A percentile compares a stretch with the other conserved stretches of the same genome.
These are phyloP conservation scores for Chlorodrepanis virens DNA, from an alignment of 2,113 vertebrate species.

Conservation along the genomic window DNA sequence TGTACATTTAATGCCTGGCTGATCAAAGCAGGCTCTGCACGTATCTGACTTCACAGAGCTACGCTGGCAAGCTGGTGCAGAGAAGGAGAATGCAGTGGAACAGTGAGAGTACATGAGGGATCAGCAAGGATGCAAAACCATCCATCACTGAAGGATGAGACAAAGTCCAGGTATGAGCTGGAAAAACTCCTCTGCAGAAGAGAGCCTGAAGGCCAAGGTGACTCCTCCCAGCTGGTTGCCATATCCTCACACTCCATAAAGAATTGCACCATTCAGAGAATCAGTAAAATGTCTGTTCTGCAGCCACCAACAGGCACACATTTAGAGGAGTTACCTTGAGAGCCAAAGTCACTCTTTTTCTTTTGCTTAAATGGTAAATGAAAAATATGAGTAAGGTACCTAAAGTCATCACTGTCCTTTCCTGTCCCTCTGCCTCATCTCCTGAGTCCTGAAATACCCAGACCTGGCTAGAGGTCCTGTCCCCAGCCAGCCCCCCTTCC, in stretches of 20 bases:
- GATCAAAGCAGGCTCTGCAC: neutral
- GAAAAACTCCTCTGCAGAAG: neutral
- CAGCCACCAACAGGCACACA: neutral
- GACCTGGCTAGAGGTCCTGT: neutral
- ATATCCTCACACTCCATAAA: neutral
- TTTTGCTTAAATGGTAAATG: neutral
- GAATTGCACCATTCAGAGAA: neutral
- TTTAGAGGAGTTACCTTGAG: neutral
- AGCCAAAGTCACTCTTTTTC: neutral
- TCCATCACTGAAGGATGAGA: neutral
- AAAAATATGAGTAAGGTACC: neutral
- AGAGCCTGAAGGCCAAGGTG: neutral
- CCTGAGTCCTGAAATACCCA: neutral
- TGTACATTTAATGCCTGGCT: neutral
- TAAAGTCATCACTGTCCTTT: neutral
- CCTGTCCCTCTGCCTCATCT: neutral
- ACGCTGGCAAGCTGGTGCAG: neutral
- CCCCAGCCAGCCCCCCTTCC: rapidly evolving
- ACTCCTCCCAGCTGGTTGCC: neutral
- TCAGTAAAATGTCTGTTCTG: neutral
- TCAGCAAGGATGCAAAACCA: neutral
- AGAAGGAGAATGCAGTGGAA: neutral
- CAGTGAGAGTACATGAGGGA: neutral
- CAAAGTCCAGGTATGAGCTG: neutral
- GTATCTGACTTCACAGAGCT: neutral